Percentiles rank a stretch among this genome's conserved stretches.
These are phyloP conservation scores for Sinocyclocheilus anophthalmus DNA, from an alignment of 2,113 vertebrate genomes.

Conservation along the genomic window DNA sequence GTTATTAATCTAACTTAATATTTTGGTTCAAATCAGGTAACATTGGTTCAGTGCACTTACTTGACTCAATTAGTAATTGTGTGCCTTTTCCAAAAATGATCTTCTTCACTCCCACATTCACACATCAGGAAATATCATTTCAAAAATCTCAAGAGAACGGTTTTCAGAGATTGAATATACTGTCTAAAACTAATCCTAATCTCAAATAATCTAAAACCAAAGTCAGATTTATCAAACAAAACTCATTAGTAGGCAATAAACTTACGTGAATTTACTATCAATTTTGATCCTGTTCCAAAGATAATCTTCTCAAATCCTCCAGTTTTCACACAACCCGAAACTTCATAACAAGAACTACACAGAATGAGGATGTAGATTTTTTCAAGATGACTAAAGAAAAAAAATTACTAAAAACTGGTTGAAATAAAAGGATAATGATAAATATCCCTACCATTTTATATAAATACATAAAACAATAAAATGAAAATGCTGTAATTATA, in stretches of 20 bases:
- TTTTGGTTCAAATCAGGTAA: not conserved
- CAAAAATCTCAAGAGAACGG: not conserved
- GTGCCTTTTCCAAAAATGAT: slow-evolving; percentile 14
- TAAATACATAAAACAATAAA: not conserved
- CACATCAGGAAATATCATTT: not conserved
- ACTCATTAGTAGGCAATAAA: not conserved
- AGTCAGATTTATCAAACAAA: not conserved
- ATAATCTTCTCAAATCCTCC: slow-evolving; percentile 44
- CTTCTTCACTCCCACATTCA: not conserved
- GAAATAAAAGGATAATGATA: not conserved
- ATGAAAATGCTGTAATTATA: not conserved
- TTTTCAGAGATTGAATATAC: not conserved
- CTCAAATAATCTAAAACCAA: not conserved
- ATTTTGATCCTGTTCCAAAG: slow-evolving; percentile 48
- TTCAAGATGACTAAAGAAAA: not conserved
- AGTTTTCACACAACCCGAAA: slow-evolving; percentile 54
- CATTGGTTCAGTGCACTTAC: not conserved
- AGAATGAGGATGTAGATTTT: not conserved
- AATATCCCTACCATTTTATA: not conserved
- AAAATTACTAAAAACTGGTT: not conserved
- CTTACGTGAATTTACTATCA: slow-evolving; percentile 36
- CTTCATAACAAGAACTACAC: slow-evolving; percentile 7
- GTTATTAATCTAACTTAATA: not conserved
- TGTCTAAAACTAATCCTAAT: not conserved
- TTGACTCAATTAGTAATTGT: not conserved